These are phyloP conservation scores for Anthopleura xanthogrammica DNA, from an alignment of 92 coral and sea anemone genomes.

Conservation along the genomic window DNA sequence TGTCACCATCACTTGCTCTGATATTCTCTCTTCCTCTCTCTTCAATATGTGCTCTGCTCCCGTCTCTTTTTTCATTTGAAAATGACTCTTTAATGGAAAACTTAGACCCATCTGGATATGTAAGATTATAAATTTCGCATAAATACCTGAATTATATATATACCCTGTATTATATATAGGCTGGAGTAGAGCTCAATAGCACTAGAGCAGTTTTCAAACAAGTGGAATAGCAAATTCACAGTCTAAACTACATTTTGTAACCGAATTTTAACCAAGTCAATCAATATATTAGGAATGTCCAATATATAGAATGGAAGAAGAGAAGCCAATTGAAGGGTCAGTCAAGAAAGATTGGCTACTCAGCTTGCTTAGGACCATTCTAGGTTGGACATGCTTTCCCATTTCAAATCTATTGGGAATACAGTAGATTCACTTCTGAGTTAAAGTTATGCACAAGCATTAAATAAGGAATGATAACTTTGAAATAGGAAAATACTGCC, in stretches of 20 bases:
- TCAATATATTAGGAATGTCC: too few species aligned
- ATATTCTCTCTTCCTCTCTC: constrained; percentile 55
- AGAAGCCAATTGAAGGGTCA: too few species aligned
- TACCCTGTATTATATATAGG: background rate
- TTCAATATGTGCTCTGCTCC: constrained; percentile 39
- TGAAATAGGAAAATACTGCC: too few species aligned
- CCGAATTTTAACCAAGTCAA: too few species aligned
- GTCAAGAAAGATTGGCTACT: too few species aligned
- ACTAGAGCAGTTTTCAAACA: background rate
- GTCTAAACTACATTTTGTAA: too few species aligned
- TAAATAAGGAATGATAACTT: too few species aligned
- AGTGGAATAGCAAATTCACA: background rate
- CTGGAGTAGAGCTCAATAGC: background rate
- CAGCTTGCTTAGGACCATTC: too few species aligned
- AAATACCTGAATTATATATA: background rate
- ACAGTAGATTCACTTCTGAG: too few species aligned
- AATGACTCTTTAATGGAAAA: constrained; percentile 14
- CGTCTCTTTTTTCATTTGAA: constrained; percentile 42
- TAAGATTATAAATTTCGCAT: background rate
- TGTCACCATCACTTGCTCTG: constrained; percentile 46
- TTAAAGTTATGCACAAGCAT: background rate
- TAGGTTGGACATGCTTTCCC: too few species aligned
- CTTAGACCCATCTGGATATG: constrained; percentile 20
- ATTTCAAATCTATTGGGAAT: too few species aligned
- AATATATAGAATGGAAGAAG: too few species aligned